Conservation (phyloP, 2,888 invertebrate genomes). For the Lottia gigantea region DNA sequence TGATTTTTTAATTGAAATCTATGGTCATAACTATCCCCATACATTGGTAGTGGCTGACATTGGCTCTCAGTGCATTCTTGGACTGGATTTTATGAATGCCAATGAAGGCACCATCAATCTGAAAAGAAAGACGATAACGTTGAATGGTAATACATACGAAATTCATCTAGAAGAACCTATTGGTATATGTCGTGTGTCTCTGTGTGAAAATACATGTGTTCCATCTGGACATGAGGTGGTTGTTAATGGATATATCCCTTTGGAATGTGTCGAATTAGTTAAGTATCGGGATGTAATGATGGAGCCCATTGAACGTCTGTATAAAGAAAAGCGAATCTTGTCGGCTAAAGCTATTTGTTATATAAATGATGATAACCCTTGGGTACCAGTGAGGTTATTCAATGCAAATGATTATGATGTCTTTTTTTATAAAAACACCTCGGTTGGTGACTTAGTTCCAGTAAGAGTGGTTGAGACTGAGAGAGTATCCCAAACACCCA, state of each 20-base stretch:
- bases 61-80: background rate
- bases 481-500: background rate
- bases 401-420: constrained; percentile 6
- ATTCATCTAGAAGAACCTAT: background rate
- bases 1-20: background rate
- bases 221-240: background rate
- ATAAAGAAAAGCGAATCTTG: background rate
- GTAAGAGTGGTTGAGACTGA: background rate
- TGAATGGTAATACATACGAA: background rate
- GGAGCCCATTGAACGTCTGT: background rate
- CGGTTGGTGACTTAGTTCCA: background rate
- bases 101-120: background rate
- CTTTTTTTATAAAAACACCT: background rate
- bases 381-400: background rate
- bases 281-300: background rate
- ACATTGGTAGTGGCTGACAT: background rate
- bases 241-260: constrained; percentile 1
- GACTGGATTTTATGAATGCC: background rate
- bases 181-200: constrained; percentile 8
- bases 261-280: background rate
- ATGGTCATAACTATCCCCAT: background rate
- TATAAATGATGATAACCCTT: background rate
- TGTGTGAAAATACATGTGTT: background rate
- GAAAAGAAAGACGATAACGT: background rate
- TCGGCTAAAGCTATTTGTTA: background rate